Percentiles rank a stretch among this genome's conserved stretches.
phyloP scores from a whole-genome alignment of 2,888 invertebrate species.

The Phyto melanocephala region DNA sequence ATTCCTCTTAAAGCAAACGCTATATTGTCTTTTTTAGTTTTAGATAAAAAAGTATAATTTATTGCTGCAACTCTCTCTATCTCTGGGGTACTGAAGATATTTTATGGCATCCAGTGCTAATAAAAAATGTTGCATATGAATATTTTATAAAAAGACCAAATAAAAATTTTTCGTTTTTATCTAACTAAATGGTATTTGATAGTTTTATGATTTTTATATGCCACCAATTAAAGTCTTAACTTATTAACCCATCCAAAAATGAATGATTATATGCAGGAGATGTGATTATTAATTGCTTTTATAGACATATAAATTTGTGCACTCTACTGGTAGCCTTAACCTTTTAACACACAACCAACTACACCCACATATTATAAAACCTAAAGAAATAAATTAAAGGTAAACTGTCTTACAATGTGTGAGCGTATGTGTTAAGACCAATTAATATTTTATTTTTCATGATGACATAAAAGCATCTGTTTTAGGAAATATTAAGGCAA shows the following conservation, averaged over 20 bases:
- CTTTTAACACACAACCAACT: background rate
- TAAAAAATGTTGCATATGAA: background rate
- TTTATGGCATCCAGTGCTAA: background rate
- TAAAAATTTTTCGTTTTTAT: constrained; percentile 11
- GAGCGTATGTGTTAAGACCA: constrained; percentile 17
- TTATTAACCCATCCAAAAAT: constrained; percentile 29
- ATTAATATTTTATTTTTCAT: constrained; percentile 21
- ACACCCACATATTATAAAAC: background rate
- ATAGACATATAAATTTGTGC: background rate
- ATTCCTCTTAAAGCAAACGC: background rate
- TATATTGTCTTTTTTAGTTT: background rate
- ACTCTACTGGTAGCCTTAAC: constrained; percentile 5
- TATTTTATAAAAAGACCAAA: constrained; percentile 1
- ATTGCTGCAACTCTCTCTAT: constrained; percentile 12
- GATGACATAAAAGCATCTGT: background rate
- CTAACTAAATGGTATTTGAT: constrained; percentile 4
- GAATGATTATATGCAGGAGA: background rate
- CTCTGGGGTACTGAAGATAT: background rate
- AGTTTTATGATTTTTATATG: background rate
- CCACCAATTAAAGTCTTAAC: constrained; percentile 22
- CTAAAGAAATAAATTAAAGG: background rate
- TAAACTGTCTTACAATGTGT: background rate
- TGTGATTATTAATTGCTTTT: constrained; percentile 15
- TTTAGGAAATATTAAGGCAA: background rate
- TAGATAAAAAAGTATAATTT: constrained; percentile 7